phyloP scores from a whole-genome alignment of 2,888 invertebrate genomes.

The Lycaena phlaeas region DNA sequence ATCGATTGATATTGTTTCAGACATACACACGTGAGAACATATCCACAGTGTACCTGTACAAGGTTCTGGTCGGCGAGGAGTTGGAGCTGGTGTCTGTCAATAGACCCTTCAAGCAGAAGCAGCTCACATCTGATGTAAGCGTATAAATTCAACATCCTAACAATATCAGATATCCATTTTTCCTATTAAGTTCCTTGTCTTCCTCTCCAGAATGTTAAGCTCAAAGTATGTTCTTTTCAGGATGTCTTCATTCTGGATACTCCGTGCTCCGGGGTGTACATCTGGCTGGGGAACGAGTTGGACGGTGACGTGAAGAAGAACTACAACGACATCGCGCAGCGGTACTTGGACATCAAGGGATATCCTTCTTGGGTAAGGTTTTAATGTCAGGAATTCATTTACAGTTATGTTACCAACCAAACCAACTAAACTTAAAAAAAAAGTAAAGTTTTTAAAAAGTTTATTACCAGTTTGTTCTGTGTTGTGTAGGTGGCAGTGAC shows the following conservation, averaged over 20 bases:
- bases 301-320: conserved; percentile 75
- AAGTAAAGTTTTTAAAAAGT: no score
- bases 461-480: no score
- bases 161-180: no score
- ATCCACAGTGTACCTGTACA: conserved; percentile 75
- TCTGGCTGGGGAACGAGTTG: conserved; percentile 86
- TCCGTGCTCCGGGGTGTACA: conserved; percentile 81
- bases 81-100: conserved; percentile 75
- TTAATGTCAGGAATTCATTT: no score
- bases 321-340: conserved; percentile 78
- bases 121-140: conserved; percentile 73
- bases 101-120: conserved; percentile 81
- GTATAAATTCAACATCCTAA: conserved; percentile 22
- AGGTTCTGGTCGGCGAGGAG: conserved; percentile 75
- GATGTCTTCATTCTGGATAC: conserved; percentile 88
- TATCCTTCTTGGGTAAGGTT: conserved; percentile 81
- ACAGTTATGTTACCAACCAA: no score
- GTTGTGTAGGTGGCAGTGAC: conserved; percentile 78
- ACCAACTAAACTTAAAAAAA: no score
- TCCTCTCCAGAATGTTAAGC: no score
- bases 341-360: conserved; percentile 75
- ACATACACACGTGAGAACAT: conserved; percentile 38
- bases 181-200: no score
- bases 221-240: conserved; percentile 57
- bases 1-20: conserved; percentile 31